Evolutionary conservation across 2,113 vertebrate genomes (phyloP).

Genomic region (Desmodus rotundus): DNA sequence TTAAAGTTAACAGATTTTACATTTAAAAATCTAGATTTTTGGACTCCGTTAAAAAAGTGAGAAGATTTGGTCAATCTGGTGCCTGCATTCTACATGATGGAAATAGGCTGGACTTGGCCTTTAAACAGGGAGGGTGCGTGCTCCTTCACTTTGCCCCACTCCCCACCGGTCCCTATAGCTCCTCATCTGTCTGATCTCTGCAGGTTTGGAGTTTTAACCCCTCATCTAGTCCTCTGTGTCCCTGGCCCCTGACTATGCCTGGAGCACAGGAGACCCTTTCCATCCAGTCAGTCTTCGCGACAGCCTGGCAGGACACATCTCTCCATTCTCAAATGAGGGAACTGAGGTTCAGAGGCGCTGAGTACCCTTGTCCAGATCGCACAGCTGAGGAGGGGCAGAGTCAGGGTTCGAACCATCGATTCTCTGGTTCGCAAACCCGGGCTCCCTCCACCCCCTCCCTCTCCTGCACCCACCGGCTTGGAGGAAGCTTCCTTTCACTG

Average conservation of each 20-base stretch:
- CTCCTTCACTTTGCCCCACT: accelerated
- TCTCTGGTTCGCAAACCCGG: not conserved
- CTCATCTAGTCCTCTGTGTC: too few species aligned
- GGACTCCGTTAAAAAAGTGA: not conserved
- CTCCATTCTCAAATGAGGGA: too few species aligned
- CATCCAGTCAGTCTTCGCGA: not conserved
- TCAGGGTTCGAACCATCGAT: not conserved
- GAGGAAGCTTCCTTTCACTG: not conserved
- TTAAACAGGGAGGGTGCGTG: accelerated
- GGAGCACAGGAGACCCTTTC: not conserved
- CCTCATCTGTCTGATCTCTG: not conserved
- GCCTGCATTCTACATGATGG: not conserved
- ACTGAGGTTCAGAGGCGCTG: too few species aligned
- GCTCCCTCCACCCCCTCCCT: too few species aligned
- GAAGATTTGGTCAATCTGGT: not conserved
- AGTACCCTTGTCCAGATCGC: not conserved
- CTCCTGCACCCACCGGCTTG: not conserved
- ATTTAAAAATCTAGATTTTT: not conserved
- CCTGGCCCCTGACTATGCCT: not conserved
- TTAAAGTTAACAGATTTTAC: too few species aligned
- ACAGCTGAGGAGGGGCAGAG: not conserved
- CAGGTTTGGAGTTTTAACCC: not conserved
- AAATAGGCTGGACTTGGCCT: not conserved
- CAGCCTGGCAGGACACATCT: not conserved
- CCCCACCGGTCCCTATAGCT: not conserved